Conservation (phyloP, 2,113 vertebrate species). For the Laticauda laticaudata region DNA sequence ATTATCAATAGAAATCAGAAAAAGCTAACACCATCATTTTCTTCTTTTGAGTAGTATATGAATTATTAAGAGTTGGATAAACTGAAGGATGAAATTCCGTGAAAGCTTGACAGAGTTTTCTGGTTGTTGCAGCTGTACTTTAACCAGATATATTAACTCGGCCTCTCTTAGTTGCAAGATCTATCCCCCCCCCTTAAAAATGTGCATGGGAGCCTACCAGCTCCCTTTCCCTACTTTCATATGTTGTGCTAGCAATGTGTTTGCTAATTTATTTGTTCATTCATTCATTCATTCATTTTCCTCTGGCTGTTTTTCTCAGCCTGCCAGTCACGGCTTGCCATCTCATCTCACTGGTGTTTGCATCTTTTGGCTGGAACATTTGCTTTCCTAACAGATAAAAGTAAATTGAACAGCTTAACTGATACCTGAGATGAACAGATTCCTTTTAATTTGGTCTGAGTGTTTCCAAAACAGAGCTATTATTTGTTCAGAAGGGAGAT, state of each 20-base stretch:
- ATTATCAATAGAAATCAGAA: not conserved
- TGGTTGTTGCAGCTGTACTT: constrained; percentile 31
- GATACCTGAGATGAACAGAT: constrained; percentile 39
- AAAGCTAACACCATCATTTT: not conserved
- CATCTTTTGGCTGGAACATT: constrained; percentile 58
- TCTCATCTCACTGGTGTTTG: constrained; percentile 37
- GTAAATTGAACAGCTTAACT: constrained; percentile 50
- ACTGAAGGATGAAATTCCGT: not conserved
- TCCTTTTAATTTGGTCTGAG: constrained; percentile 49
- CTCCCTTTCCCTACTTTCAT: constrained; percentile 38
- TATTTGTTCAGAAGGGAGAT: constrained; percentile 37
- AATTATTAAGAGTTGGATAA: constrained; percentile 37
- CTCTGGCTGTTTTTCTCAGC: constrained; percentile 45
- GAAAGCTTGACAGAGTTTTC: constrained; percentile 11
- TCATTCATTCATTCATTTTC: constrained; percentile 51
- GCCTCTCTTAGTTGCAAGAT: constrained; percentile 35
- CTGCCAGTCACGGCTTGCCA: constrained; percentile 28
- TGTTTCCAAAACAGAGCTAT: constrained; percentile 44
- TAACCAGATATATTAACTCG: constrained; percentile 24
- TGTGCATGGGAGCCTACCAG: constrained; percentile 36
- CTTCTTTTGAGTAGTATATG: not conserved
- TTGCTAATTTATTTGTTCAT: constrained; percentile 33
- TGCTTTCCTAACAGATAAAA: constrained; percentile 48
- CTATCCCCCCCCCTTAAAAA: constrained; percentile 14
- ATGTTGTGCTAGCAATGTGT: constrained; percentile 59